Conservation (phyloP, 2,797 vertebrate species). For the Eidolon dupreanum region DNA sequence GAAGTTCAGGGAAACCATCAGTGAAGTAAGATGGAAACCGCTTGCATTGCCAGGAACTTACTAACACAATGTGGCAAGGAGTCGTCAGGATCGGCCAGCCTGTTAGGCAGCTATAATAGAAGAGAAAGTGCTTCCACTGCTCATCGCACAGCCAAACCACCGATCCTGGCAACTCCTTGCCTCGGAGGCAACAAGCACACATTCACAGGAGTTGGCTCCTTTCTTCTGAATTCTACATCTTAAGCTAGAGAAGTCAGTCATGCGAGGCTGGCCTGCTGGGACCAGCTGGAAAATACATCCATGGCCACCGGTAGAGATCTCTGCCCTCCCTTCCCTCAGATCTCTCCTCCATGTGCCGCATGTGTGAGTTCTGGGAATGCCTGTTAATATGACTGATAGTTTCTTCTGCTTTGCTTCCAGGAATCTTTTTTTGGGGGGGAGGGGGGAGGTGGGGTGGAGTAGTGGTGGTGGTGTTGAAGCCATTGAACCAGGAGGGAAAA, state of each 20-base stretch:
- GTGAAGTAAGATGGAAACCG: conserved; percentile 64
- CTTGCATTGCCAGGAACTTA: conserved; percentile 71
- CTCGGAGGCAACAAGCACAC: conserved; percentile 79
- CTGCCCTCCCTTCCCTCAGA: neutral
- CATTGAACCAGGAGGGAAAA: neutral
- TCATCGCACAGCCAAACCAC: conserved; percentile 77
- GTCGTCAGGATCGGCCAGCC: conserved; percentile 52
- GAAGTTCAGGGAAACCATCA: conserved; percentile 43
- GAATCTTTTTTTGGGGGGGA: neutral
- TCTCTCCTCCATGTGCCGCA: neutral
- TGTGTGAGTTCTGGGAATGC: neutral
- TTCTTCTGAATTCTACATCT: conserved; percentile 79
- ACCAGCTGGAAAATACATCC: conserved; percentile 52
- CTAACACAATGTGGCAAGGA: conserved; percentile 8
- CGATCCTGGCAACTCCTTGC: conserved; percentile 77
- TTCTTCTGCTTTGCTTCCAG: neutral
- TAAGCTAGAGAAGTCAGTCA: conserved; percentile 82
- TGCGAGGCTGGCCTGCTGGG: conserved; percentile 70
- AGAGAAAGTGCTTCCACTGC: conserved; percentile 75
- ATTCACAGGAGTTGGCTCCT: conserved; percentile 79
- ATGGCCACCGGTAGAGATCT: conserved; percentile 2
- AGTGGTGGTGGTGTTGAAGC: neutral
- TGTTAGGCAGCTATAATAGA: conserved; percentile 72
- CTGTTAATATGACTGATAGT: neutral
- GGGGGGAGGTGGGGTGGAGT: no score